Evolutionary conservation across 1,140 invertebrate species (phyloP).

Genomic region (Drosophila insularis): DNA sequence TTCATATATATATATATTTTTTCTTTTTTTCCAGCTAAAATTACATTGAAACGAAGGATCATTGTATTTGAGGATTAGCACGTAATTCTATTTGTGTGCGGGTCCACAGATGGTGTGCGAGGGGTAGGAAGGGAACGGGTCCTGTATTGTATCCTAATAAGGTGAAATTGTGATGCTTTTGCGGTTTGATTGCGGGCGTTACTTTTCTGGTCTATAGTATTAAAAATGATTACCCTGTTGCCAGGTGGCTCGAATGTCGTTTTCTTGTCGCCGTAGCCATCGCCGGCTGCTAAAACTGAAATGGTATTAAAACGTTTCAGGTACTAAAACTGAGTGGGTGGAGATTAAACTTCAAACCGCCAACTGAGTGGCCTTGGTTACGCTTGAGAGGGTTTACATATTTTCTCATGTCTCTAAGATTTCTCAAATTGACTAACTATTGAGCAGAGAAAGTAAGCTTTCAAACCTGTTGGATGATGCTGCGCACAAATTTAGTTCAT

Average conservation of each 20-base stretch:
- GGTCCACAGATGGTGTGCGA: not conserved
- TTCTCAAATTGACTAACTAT: not conserved
- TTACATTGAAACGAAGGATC: conserved; percentile 38
- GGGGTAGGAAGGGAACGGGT: not conserved
- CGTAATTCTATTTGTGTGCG: conserved; percentile 50
- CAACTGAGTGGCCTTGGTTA: not conserved
- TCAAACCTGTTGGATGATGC: not conserved
- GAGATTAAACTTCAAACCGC: conserved; percentile 1
- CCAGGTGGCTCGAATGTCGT: conserved; percentile 23
- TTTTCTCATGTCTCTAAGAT: not conserved
- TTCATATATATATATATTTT: conserved; percentile 30
- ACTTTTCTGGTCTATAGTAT: conserved; percentile 20
- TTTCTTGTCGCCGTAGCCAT: not conserved
- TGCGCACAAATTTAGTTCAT: no score
- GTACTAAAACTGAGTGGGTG: not conserved
- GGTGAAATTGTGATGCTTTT: conserved; percentile 38
- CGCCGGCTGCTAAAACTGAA: not conserved
- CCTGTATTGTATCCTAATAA: conserved; percentile 14
- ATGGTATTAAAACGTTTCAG: conserved; percentile 16
- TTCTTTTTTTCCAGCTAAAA: conserved; percentile 45
- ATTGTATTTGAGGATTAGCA: conserved; percentile 61
- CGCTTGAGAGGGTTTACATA: conserved; percentile 2
- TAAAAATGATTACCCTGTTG: conserved; percentile 34
- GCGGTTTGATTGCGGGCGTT: conserved; percentile 30
- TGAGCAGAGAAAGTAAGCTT: not conserved